Percentiles rank a stretch among this genome's conserved stretches.
Evolutionary conservation across 2,888 invertebrate species (phyloP).

Genomic region (Dryocosmus kuriphilus): DNA sequence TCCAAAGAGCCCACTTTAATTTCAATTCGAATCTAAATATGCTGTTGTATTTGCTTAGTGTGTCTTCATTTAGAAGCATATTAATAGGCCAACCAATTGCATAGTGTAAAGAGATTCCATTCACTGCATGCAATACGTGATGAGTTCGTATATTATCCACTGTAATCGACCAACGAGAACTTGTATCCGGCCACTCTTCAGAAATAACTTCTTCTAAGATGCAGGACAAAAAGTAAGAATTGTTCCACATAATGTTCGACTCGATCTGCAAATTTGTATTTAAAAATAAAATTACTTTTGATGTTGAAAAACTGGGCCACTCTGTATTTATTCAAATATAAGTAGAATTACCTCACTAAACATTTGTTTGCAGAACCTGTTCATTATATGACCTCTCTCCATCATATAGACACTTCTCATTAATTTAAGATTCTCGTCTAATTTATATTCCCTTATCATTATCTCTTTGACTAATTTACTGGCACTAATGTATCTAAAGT

Average conservation of each 20-base stretch:
- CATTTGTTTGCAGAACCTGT: slow-evolving; percentile 78
- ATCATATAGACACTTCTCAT: slow-evolving; percentile 79
- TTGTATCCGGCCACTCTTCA: slow-evolving; percentile 76
- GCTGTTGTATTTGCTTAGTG: slow-evolving; percentile 73
- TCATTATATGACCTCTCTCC: slow-evolving; percentile 79
- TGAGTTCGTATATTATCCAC: slow-evolving; percentile 64
- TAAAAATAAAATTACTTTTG: neutral
- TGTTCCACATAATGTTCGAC: slow-evolving; percentile 76
- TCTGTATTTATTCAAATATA: neutral
- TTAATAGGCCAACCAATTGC: slow-evolving; percentile 76
- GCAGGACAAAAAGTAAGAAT: slow-evolving; percentile 76
- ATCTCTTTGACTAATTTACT: slow-evolving; percentile 79
- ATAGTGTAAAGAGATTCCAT: slow-evolving; percentile 71
- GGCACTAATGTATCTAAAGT: slow-evolving; percentile 74
- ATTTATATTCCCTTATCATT: slow-evolving; percentile 77
- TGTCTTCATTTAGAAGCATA: slow-evolving; percentile 71
- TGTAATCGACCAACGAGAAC: slow-evolving; percentile 73
- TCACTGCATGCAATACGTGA: slow-evolving; percentile 70
- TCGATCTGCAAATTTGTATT: slow-evolving; percentile 74
- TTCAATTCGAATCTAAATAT: slow-evolving; percentile 80
- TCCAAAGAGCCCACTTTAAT: slow-evolving; percentile 80
- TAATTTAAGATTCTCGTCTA: slow-evolving; percentile 77
- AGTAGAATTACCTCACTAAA: slow-evolving; percentile 77
- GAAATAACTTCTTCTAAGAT: slow-evolving; percentile 78
- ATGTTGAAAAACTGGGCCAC: neutral